A percentile compares a stretch with the other conserved stretches of the same genome.
These are phyloP conservation scores for Sminthopsis crassicaudata DNA, from an alignment of 2,113 vertebrate genomes.

Conservation along the genomic window DNA sequence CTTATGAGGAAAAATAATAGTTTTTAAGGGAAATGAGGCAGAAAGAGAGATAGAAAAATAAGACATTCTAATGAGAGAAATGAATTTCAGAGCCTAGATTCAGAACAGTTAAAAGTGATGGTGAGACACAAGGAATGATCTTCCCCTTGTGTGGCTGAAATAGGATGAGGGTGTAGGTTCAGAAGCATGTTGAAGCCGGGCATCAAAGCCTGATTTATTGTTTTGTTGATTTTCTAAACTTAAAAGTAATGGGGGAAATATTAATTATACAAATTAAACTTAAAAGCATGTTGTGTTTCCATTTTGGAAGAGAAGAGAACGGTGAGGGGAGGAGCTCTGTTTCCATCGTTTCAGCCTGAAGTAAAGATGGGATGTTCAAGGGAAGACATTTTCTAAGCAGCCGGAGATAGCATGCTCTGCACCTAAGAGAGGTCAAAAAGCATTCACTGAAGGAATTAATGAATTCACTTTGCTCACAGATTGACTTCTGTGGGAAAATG, in stretches of 20 bases:
- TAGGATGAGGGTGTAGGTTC: not conserved
- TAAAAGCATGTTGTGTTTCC: not conserved
- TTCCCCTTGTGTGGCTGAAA: not conserved
- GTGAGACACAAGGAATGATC: too few relatives aligned
- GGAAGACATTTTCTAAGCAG: not conserved
- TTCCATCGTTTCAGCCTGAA: not conserved
- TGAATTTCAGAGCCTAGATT: not conserved
- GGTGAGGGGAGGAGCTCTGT: not conserved
- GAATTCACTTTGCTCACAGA: not conserved
- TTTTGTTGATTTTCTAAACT: not conserved
- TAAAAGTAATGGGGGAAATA: not conserved
- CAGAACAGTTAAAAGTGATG: not conserved
- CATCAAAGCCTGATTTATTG: not conserved
- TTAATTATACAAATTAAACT: not conserved
- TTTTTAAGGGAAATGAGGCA: not conserved
- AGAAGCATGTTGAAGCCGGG: not conserved
- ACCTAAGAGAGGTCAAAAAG: not conserved
- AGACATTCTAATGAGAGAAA: not conserved
- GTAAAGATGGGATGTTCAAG: not conserved
- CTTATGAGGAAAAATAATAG: not conserved
- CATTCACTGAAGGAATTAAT: not conserved
- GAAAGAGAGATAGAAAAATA: not conserved
- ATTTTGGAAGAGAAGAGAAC: not conserved
- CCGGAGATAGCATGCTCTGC: not conserved
- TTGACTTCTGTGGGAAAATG: not conserved